A percentile compares a stretch with the other conserved stretches of the same genome.
Conservation (phyloP, 2,113 vertebrate genomes). For the Pseudopodoces humilis region DNA sequence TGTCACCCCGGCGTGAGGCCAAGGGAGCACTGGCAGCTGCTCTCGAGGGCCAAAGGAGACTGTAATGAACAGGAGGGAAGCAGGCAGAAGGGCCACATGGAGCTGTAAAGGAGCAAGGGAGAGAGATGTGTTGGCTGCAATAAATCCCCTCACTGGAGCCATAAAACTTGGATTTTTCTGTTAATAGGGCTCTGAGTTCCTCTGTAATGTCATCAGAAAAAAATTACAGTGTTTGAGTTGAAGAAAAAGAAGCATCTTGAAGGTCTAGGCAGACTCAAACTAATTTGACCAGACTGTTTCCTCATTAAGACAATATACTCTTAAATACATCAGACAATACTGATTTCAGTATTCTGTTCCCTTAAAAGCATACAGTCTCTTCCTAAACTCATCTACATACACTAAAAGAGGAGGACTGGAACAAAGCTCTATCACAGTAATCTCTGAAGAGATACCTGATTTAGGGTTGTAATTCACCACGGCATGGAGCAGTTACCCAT, state of each 20-base stretch:
- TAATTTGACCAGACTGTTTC: neutral
- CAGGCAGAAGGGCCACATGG: conserved; percentile 13
- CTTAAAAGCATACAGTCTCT: neutral
- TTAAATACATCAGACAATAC: neutral
- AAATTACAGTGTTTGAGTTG: neutral
- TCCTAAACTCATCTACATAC: neutral
- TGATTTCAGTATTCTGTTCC: neutral
- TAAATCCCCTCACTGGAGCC: conserved; percentile 16
- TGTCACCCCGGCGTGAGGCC: conserved; percentile 40
- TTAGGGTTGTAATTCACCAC: neutral
- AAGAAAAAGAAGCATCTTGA: neutral
- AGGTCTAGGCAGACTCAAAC: neutral
- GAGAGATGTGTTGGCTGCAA: neutral
- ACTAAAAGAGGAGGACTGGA: neutral
- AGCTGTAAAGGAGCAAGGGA: conserved; percentile 46
- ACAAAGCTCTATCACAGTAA: neutral
- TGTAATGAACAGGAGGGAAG: conserved; percentile 50
- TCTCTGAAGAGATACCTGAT: neutral
- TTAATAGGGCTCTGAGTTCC: conserved; percentile 54
- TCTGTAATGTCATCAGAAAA: conserved; percentile 38
- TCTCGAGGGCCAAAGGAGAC: conserved; percentile 31
- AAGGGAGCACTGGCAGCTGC: conserved; percentile 60
- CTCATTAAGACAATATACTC: neutral
- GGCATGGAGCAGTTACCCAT: neutral
- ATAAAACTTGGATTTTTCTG: conserved; percentile 55